Base-by-base conservation (phyloP, 1,140 invertebrate genomes). In the Heliconius himera region DNA sequence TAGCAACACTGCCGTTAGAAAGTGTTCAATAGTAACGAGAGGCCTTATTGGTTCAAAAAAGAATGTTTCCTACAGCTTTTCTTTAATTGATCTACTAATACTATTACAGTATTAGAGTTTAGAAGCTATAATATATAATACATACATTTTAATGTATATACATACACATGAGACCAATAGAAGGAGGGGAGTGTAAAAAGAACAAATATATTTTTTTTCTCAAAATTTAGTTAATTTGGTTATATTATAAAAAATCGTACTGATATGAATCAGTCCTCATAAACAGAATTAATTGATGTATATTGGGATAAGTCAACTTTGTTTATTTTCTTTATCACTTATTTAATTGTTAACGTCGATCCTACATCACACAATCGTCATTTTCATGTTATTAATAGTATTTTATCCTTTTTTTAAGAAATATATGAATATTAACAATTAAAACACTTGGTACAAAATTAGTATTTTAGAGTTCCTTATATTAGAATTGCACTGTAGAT, bases 1-100 rank as follows among this genome's bases (percentile, higher is more conserved):
- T 78, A 77, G 70, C 71, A 76, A 70, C 74, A 82, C 81, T 84
- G 78, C 83, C 81, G 70, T 73, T 79, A 38, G 71, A 72, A 82
- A 82, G 80, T 82, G 74, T 83, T 80, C 70, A 80, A 38, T 20
- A 72, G 71, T 49, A 80, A 76, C 73, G 49, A 77, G 26, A 60
- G 70, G 73, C 70, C 66, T 70, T 82, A 79, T 78, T 81, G 80
- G 81, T 80, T 74, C 26, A 75, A 78, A 78, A 41, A 18, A 36
- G 1, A n/a, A 49, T 66, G 3, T 66, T 66, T 66, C 26, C 26
- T 13, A 66, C 60, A 26, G 22, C 4, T 66, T 66, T 78, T 78
- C 56, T 78, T 78, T 46, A 6, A 38, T 71, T 74, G 54, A 16
- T 66, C 29, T 73, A 73, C 75, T 70, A 51, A 56, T 16, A 78